Evolutionary conservation across 2,797 vertebrate genomes (phyloP).

Genomic region (Phaenicophaeus curvirostris): DNA sequence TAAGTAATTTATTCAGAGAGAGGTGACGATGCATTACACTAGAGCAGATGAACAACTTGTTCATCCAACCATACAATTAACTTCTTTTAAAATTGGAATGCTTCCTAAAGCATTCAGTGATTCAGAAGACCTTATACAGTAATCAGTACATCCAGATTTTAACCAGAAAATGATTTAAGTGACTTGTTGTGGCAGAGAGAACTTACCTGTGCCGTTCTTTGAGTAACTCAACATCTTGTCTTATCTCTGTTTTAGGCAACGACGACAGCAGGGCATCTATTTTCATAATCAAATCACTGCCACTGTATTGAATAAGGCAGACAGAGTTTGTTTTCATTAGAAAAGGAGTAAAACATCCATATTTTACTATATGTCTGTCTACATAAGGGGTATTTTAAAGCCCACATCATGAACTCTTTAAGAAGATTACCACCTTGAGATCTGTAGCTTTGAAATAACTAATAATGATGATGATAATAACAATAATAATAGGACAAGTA

Average conservation of each 20-base stretch:
- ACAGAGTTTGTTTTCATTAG: neutral
- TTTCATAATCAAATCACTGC: conserved; percentile 94
- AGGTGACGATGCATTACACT: neutral
- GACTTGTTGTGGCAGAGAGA: neutral
- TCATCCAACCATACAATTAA: neutral
- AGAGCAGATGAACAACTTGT: neutral
- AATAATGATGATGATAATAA: no score
- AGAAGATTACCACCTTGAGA: fast-evolving
- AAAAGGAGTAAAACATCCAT: neutral
- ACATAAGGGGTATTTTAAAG: neutral
- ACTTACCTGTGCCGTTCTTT: conserved; percentile 89
- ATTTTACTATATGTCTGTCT: neutral
- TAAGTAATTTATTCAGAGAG: neutral
- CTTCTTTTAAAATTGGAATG: neutral
- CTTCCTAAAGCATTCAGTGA: neutral
- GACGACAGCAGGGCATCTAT: conserved; percentile 89
- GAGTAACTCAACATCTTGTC: conserved; percentile 82
- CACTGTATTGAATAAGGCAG: conserved; percentile 72
- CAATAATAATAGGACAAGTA: no score
- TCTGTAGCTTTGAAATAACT: neutral
- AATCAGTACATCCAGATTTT: neutral
- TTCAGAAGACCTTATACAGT: neutral
- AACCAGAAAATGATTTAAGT: neutral
- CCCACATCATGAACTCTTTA: neutral
- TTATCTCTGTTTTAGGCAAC: conserved; percentile 82